Conservation (phyloP, 35 echinoderm and acorn worm species). For the Apostichopus japonicus region DNA sequence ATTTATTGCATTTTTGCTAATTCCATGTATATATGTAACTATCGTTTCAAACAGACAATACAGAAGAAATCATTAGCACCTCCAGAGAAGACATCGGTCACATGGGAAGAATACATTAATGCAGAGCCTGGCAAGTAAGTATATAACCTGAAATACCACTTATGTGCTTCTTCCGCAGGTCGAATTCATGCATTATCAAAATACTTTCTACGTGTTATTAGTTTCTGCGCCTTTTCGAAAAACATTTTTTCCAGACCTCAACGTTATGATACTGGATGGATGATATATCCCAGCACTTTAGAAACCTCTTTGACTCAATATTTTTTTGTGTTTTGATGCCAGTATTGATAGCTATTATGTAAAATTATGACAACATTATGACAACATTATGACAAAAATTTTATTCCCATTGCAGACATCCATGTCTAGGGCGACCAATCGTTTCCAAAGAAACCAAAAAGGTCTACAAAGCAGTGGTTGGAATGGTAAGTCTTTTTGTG, state of each 20-base stretch:
- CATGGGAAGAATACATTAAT: slow-evolving; percentile 80
- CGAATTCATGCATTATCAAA: not conserved
- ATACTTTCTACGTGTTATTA: not conserved
- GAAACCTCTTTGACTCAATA: too few relatives aligned
- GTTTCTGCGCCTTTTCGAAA: too few relatives aligned
- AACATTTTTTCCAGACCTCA: too few relatives aligned
- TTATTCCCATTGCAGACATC: slow-evolving; percentile 6
- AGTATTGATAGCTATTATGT: too few relatives aligned
- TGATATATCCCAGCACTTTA: too few relatives aligned
- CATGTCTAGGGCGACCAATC: slow-evolving; percentile 76
- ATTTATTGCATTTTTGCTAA: too few relatives aligned
- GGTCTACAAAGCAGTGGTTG: slow-evolving; percentile 91
- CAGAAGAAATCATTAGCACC: slow-evolving; percentile 69
- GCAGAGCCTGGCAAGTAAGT: slow-evolving; percentile 72
- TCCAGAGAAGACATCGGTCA: slow-evolving; percentile 55
- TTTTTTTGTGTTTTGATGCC: too few relatives aligned
- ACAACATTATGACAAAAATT: not conserved
- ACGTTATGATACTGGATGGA: too few relatives aligned
- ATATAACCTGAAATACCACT: not conserved
- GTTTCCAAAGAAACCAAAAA: slow-evolving; percentile 95
- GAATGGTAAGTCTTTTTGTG: slow-evolving; percentile 77
- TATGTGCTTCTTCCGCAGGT: too few relatives aligned
- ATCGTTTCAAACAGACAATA: slow-evolving; percentile 41
- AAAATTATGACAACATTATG: not conserved
- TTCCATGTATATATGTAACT: too few relatives aligned